These are phyloP conservation scores for Centropus bengalensis DNA, from an alignment of 2,113 vertebrate species.

Conservation along the genomic window DNA sequence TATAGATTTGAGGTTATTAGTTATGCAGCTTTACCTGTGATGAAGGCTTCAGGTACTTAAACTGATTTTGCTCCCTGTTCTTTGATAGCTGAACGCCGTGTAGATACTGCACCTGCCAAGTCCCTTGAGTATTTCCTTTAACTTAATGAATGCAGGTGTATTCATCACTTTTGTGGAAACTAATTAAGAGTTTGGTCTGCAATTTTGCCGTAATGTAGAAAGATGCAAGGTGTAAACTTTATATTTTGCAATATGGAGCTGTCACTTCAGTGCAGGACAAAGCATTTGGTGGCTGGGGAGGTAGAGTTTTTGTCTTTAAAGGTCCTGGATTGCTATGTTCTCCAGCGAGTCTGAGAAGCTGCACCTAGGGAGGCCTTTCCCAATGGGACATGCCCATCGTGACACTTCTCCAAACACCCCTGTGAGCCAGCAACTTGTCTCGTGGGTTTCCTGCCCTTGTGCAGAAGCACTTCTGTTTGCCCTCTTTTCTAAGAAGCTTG, in stretches of 20 bases:
- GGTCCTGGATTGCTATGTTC: accelerated
- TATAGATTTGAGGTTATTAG: not conserved
- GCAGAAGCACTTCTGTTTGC: not conserved
- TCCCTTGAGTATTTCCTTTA: not conserved
- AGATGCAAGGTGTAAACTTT: not conserved
- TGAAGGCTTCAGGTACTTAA: not conserved
- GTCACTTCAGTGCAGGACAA: accelerated
- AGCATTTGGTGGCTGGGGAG: not conserved
- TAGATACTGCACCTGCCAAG: not conserved
- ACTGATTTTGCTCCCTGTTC: not conserved
- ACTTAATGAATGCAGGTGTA: not conserved
- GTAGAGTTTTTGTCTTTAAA: not conserved
- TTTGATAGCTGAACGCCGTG: not conserved
- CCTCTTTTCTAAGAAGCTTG: not conserved
- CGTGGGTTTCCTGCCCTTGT: not conserved
- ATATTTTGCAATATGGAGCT: not conserved
- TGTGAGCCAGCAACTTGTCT: not conserved
- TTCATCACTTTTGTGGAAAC: not conserved
- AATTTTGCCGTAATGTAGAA: not conserved
- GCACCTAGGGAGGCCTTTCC: not conserved
- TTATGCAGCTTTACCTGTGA: not conserved
- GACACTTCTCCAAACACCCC: not conserved
- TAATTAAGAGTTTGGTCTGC: not conserved
- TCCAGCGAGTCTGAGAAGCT: not conserved
- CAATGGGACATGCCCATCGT: accelerated